Percentiles rank a stretch among this genome's conserved stretches.
phyloP scores from a whole-genome alignment of 2,888 invertebrate species.

The Girardia tigrina region DNA sequence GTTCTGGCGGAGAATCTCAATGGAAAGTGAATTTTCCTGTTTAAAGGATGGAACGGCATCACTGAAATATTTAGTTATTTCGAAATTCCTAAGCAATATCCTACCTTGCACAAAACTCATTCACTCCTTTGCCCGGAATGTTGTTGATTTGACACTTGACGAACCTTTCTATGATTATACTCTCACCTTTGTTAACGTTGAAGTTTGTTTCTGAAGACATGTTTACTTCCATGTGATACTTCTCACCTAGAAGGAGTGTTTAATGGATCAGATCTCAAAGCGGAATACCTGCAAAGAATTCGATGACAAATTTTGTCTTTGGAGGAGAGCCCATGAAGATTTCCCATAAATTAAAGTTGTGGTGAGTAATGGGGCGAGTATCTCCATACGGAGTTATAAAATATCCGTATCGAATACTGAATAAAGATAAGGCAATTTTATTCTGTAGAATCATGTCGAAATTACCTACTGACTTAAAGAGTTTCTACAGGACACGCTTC shows the following conservation, averaged over 20 bases:
- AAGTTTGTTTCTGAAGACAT: neutral
- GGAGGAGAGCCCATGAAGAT: neutral
- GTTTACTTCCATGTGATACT: neutral
- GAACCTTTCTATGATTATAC: neutral
- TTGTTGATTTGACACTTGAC: neutral
- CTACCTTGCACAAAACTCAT: neutral
- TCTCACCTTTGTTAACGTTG: neutral
- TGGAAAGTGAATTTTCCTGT: neutral
- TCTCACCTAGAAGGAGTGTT: neutral
- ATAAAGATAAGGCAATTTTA: neutral
- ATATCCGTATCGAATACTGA: constrained; percentile 38
- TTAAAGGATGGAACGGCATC: neutral
- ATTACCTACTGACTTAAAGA: neutral
- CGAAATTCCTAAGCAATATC: neutral
- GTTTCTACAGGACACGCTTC: constrained; percentile 51
- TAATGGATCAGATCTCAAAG: neutral
- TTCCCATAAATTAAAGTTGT: constrained; percentile 36
- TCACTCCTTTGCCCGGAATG: neutral
- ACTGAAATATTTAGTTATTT: neutral
- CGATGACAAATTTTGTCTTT: neutral
- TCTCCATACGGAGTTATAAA: constrained; percentile 37
- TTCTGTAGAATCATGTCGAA: neutral
- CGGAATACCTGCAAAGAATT: neutral
- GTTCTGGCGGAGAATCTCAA: neutral
- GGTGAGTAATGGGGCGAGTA: constrained; percentile 31